Conservation (phyloP, 2,888 invertebrate genomes). For the Baronia brevicornis region DNA sequence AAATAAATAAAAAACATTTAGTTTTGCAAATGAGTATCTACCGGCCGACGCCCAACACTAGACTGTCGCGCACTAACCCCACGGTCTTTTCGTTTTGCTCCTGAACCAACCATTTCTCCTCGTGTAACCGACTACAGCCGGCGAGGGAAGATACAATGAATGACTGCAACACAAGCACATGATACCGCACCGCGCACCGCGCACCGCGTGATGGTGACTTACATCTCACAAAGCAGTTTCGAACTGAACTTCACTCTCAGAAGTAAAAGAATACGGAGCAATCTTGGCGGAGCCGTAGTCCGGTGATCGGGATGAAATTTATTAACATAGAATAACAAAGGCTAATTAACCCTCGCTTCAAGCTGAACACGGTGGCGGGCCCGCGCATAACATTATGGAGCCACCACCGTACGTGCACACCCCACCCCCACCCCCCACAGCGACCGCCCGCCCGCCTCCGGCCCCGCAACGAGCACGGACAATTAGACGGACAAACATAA, state of each 20-base stretch:
- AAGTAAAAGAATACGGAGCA: conserved; percentile 6
- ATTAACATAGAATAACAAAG: conserved; percentile 74
- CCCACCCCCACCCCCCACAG: conserved; percentile 1
- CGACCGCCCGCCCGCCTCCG: not conserved
- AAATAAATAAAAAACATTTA: no score
- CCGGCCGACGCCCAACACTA: no score
- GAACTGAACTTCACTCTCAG: conserved; percentile 3
- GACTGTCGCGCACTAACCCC: no score
- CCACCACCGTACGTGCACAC: conserved; percentile 8
- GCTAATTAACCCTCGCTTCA: conserved; percentile 53
- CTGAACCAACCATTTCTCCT: no score
- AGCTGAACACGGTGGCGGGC: conserved; percentile 25
- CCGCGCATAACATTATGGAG: conserved; percentile 45
- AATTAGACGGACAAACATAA: conserved; percentile 9
- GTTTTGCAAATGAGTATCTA: no score
- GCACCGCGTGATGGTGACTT: no score
- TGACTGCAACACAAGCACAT: conserved; percentile 17
- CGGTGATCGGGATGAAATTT: conserved; percentile 48
- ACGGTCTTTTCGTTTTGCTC: no score
- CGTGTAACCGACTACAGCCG: no score
- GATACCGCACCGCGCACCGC: conserved; percentile 15
- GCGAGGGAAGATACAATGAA: conserved; percentile 17
- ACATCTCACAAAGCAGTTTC: conserved; percentile 3
- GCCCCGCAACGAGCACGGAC: conserved; percentile 1
- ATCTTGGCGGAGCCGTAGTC: conserved; percentile 7